Evolutionary conservation across 2,797 vertebrate genomes (phyloP), one percentile per base, ranked within the genome.

Genomic region (Galagoides demidoff): DNA sequence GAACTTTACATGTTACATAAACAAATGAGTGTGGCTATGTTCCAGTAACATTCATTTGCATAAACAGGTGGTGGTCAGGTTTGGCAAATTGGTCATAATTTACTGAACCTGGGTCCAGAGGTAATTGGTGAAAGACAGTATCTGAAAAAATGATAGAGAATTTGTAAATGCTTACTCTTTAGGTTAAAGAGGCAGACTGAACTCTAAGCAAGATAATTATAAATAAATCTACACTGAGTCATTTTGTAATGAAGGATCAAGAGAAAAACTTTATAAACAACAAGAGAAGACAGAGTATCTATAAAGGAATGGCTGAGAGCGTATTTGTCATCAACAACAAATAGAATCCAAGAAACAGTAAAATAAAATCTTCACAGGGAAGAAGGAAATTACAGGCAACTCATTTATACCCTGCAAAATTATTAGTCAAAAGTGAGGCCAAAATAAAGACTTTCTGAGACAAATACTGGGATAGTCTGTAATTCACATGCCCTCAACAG

Each of bases 381-480:
- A 68, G 37, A 93, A 6, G 14, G n/a, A 89, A 95, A 94, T 81
- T 63, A 87, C 8, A 89, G 61, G n/a, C 71, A 92, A 43, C 49
- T n/a, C 63, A 81, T 96, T 45, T 81, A 84, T 27, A 71, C 25
- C 22, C 55, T 71, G 34, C 34, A 93, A 91, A 94, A 34, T 22
- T 87, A 81, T 61, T 49, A 87, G 57, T 93, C 31, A 93, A 90
- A 83, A 90, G 1, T 27, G 23, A 89, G 37, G 45, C 16, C 31
- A 89, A 92, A 95, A 92, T 82, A 74, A 96, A 94, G 76, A 88
- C 7, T 81, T 92, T 90, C 71, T 74, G 73, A 94, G 66, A 37
- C 43, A 94, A 85, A 81, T 81, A 43, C 70, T 96, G 31, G 81
- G 93, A 86, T 29, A 37, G 8, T 96, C 85, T 87, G 76, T 29